These are phyloP conservation scores for Tenthredo distinguenda DNA, from an alignment of 2,888 invertebrate genomes.

Conservation along the genomic window DNA sequence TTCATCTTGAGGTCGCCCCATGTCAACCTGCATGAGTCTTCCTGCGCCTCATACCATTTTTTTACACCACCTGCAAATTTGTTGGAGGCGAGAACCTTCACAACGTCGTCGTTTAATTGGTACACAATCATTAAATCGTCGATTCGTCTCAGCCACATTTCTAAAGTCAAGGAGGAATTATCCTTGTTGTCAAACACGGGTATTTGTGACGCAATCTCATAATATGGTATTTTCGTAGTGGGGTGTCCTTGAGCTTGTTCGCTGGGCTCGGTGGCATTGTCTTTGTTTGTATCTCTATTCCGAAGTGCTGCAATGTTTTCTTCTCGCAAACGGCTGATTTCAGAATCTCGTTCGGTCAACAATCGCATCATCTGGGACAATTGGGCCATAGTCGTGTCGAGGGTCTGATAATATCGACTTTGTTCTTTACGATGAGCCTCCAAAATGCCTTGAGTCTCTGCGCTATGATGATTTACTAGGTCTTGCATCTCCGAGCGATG, in stretches of 20 bases:
- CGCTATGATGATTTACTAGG: not conserved
- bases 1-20: not conserved
- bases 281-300: not conserved
- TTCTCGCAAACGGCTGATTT: not conserved
- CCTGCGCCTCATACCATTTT: slow-evolving; percentile 14
- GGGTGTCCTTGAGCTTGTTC: not conserved
- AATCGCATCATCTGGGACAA: not conserved
- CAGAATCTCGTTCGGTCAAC: not conserved
- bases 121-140: not conserved
- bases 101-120: not conserved
- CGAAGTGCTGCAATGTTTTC: not conserved
- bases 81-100: not conserved
- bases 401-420: not conserved
- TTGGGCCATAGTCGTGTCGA: not conserved
- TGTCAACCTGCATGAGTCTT: not conserved
- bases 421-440: not conserved
- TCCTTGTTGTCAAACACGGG: slow-evolving; percentile 14
- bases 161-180: not conserved
- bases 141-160: slow-evolving; percentile 17
- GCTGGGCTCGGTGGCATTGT: not conserved
- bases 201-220: slow-evolving; percentile 17
- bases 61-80: not conserved
- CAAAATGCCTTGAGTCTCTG: not conserved
- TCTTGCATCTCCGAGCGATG: slow-evolving; percentile 7
- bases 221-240: not conserved